These are phyloP conservation scores for Epizoanthus stellaris DNA, from an alignment of 92 coral and sea anemone genomes.

Conservation along the genomic window DNA sequence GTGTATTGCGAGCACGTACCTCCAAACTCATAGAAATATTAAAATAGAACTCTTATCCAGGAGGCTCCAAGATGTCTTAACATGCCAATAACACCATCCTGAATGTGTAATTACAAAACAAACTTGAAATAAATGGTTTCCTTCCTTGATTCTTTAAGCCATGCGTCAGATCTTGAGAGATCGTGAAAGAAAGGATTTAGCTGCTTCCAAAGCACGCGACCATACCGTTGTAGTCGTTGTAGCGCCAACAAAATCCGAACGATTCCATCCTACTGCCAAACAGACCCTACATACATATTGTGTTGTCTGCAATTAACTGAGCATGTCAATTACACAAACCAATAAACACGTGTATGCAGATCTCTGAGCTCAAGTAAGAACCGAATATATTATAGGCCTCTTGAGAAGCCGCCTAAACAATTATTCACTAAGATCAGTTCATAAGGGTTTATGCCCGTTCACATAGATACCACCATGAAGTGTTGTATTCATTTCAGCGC, in stretches of 20 bases:
- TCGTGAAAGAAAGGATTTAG: constrained; percentile 14
- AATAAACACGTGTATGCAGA: constrained; percentile 12
- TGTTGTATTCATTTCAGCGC: constrained; percentile 50
- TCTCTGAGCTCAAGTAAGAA: neutral
- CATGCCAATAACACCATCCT: constrained; percentile 42
- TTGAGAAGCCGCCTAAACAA: constrained; percentile 44
- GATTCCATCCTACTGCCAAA: too few relatives aligned
- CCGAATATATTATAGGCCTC: constrained; percentile 1
- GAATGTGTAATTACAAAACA: constrained; percentile 35
- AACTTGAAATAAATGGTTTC: constrained; percentile 48
- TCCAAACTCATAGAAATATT: constrained; percentile 15
- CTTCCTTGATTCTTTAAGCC: constrained; percentile 53
- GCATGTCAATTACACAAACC: constrained; percentile 30
- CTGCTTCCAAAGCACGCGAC: constrained; percentile 7
- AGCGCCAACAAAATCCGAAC: neutral
- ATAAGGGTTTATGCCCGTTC: constrained; percentile 32
- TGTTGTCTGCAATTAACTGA: neutral
- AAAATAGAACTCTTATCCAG: constrained; percentile 44
- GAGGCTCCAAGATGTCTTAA: constrained; percentile 44
- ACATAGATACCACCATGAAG: constrained; percentile 40
- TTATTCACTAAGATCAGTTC: constrained; percentile 41
- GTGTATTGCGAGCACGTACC: constrained; percentile 17
- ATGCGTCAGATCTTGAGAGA: constrained; percentile 30
- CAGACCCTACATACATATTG: too few relatives aligned
- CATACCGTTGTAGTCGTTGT: neutral